These are phyloP conservation scores for Orchesella flavescens DNA, from an alignment of 2,888 invertebrate genomes.

Conservation along the genomic window DNA sequence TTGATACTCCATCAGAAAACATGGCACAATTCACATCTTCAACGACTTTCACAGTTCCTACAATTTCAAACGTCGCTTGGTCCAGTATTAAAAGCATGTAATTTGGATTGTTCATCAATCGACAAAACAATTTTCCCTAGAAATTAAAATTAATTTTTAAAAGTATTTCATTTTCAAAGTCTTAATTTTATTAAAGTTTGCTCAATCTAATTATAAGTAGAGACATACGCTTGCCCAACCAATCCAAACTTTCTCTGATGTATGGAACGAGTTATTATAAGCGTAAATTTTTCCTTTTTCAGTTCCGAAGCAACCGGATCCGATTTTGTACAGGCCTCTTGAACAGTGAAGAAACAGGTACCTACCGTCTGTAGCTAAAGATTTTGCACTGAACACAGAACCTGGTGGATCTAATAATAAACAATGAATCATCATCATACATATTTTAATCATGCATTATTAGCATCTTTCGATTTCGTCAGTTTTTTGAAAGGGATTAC, in stretches of 20 bases:
- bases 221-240: constrained; percentile 86
- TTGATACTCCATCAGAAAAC: constrained; percentile 86
- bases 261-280: constrained; percentile 86
- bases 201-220: neutral
- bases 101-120: constrained; percentile 75
- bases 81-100: constrained; percentile 78
- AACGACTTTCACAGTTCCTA: constrained; percentile 61
- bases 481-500: neutral
- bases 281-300: constrained; percentile 91
- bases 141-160: too few species aligned
- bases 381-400: constrained; percentile 70
- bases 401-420: constrained; percentile 63
- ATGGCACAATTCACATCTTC: constrained; percentile 76
- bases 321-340: constrained; percentile 91
- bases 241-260: constrained; percentile 87
- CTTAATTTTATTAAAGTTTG: too few species aligned
- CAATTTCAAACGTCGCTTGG: constrained; percentile 74
- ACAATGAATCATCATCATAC: neutral
- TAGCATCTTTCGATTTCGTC: neutral
- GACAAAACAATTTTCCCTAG: constrained; percentile 85
- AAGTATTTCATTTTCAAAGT: neutral
- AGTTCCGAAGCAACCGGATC: constrained; percentile 95
- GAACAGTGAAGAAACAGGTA: constrained; percentile 90
- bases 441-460: neutral
- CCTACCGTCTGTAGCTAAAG: constrained; percentile 89